These are phyloP conservation scores for Lepus townsendii DNA, from an alignment of 2,797 vertebrate species.

Conservation along the genomic window DNA sequence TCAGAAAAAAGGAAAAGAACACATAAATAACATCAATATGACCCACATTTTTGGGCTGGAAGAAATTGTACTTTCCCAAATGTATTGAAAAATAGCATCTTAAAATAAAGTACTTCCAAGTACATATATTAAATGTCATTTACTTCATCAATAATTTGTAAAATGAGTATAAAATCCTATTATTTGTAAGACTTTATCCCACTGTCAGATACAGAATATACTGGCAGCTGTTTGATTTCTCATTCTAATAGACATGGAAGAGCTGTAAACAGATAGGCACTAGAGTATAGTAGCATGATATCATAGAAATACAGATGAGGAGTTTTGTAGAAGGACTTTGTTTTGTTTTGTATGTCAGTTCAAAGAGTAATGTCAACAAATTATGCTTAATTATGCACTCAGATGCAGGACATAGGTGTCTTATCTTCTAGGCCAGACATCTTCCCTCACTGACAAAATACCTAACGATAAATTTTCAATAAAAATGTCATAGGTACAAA, in stretches of 20 bases:
- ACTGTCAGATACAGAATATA: background rate
- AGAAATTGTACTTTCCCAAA: background rate
- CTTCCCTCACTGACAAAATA: background rate
- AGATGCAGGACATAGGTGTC: too few species aligned
- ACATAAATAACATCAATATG: background rate
- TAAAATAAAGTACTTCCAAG: background rate
- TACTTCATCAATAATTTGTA: background rate
- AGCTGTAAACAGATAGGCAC: background rate
- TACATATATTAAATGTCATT: background rate
- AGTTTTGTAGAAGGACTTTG: background rate
- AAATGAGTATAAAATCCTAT: background rate
- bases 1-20: background rate
- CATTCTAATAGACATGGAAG: background rate
- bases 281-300: background rate
- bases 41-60: background rate
- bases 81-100: background rate
- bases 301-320: background rate
- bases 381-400: background rate
- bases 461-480: background rate
- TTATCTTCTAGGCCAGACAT: too few species aligned
- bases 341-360: background rate
- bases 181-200: background rate
- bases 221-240: background rate
- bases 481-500: background rate
- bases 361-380: background rate